Percentiles rank a stretch among this genome's conserved stretches.
These are phyloP conservation scores for Sebastes umbrosus DNA, from an alignment of 2,797 vertebrate genomes.

Conservation along the genomic window DNA sequence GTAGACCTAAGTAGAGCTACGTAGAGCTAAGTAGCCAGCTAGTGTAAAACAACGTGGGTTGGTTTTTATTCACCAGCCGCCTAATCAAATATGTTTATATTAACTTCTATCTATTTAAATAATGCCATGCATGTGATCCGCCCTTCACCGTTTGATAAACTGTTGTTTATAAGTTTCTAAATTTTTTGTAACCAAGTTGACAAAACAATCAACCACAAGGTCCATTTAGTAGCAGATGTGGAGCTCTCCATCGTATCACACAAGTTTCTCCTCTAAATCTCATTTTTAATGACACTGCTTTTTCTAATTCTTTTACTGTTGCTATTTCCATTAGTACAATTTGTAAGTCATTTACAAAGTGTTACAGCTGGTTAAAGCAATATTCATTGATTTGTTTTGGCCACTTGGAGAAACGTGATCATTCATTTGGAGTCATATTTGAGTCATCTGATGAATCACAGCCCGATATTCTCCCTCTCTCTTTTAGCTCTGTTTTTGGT, in stretches of 20 bases:
- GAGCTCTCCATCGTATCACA: background rate
- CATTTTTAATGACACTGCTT: background rate
- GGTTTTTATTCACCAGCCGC: too few species aligned
- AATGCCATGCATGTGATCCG: background rate
- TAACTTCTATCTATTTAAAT: background rate
- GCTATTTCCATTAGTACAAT: background rate
- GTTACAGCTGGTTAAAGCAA: background rate
- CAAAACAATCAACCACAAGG: background rate
- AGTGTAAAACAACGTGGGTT: too few species aligned
- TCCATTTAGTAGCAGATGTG: background rate
- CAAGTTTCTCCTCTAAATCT: background rate
- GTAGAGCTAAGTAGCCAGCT: too few species aligned
- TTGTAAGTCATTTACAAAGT: background rate
- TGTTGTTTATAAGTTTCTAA: background rate
- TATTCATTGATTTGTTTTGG: background rate
- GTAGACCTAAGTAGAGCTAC: accelerated
- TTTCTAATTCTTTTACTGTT: background rate
- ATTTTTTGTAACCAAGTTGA: background rate
- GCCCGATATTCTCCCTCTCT: too few species aligned
- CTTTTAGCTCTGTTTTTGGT: too few species aligned
- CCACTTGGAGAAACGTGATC: background rate
- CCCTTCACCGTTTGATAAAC: background rate
- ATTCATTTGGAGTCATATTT: too few species aligned
- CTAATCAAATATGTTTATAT: too few species aligned
- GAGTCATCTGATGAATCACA: too few species aligned